Evolutionary conservation across 2,113 vertebrate genomes (phyloP).

Genomic region (Scortum barcoo): DNA sequence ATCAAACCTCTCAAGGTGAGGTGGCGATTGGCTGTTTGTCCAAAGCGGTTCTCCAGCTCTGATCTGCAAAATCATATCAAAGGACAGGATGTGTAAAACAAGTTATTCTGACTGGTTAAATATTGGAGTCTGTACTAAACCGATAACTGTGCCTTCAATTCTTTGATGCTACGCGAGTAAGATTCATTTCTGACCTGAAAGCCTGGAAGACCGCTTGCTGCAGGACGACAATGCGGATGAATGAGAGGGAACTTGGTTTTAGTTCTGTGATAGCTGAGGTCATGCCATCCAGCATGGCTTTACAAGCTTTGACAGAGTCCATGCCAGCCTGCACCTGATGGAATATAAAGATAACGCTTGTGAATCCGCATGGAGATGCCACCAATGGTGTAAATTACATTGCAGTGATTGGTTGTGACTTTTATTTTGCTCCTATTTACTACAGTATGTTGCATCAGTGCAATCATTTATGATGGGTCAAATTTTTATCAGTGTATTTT

Average conservation of each 20-base stretch:
- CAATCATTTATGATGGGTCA: too few species aligned
- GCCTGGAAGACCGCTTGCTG: conserved; percentile 51
- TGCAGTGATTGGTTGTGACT: background rate
- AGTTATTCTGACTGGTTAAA: background rate
- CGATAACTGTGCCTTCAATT: background rate
- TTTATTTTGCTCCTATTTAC: background rate
- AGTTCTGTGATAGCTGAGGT: conserved; percentile 45
- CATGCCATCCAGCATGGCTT: conserved; percentile 76
- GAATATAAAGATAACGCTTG: background rate
- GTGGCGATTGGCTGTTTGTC: conserved; percentile 9
- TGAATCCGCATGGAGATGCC: background rate
- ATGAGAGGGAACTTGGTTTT: conserved; percentile 43
- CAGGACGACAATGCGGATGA: conserved; percentile 73
- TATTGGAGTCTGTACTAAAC: background rate
- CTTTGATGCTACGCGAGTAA: background rate
- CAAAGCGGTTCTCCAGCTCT: conserved; percentile 68
- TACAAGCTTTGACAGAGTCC: conserved; percentile 40
- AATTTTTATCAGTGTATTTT: background rate
- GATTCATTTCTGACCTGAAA: conserved; percentile 67
- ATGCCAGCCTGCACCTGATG: conserved; percentile 58
- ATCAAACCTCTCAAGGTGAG: conserved; percentile 56
- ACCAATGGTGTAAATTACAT: background rate
- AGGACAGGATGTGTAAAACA: background rate
- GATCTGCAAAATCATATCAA: conserved; percentile 39
- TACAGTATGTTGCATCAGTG: too few species aligned